phyloP scores from a whole-genome alignment of 2,113 vertebrate species.

The Ascaphus truei region DNA sequence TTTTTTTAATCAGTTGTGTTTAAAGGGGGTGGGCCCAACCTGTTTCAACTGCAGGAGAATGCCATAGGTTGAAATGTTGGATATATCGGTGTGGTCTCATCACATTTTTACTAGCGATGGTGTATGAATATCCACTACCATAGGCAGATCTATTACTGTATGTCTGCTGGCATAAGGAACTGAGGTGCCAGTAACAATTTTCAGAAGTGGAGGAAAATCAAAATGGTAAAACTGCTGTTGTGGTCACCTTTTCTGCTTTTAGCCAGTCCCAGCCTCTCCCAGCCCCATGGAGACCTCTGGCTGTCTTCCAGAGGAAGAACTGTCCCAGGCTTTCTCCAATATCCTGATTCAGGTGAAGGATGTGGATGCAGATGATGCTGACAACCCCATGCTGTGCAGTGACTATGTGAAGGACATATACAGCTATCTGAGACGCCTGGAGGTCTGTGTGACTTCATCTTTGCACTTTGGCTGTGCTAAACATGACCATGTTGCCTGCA shows the following conservation, averaged over 20 bases:
- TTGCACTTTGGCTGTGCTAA: too few relatives aligned
- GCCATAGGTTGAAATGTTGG: too few relatives aligned
- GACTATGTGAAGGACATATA: constrained; percentile 82
- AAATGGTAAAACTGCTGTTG: neutral
- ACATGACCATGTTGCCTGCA: too few relatives aligned
- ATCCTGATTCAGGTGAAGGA: constrained; percentile 67
- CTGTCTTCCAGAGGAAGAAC: constrained; percentile 49
- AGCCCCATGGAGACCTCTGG: constrained; percentile 64
- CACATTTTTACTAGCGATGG: too few relatives aligned
- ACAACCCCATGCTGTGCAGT: constrained; percentile 72
- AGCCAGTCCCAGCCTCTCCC: constrained; percentile 48
- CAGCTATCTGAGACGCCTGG: constrained; percentile 70
- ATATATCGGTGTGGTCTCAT: too few relatives aligned
- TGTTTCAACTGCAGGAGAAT: too few relatives aligned
- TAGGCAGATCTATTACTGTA: too few relatives aligned
- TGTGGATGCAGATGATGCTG: constrained; percentile 64
- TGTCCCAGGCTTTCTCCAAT: constrained; percentile 74
- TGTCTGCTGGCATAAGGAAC: too few relatives aligned
- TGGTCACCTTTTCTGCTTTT: neutral
- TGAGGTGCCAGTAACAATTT: too few relatives aligned
- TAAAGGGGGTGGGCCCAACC: too few relatives aligned
- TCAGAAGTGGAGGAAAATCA: neutral
- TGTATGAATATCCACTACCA: too few relatives aligned
- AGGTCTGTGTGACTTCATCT: constrained; percentile 62
- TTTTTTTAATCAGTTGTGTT: too few relatives aligned